phyloP scores from a whole-genome alignment of 2,888 invertebrate species.

The Hydroisotoma schaefferi region DNA sequence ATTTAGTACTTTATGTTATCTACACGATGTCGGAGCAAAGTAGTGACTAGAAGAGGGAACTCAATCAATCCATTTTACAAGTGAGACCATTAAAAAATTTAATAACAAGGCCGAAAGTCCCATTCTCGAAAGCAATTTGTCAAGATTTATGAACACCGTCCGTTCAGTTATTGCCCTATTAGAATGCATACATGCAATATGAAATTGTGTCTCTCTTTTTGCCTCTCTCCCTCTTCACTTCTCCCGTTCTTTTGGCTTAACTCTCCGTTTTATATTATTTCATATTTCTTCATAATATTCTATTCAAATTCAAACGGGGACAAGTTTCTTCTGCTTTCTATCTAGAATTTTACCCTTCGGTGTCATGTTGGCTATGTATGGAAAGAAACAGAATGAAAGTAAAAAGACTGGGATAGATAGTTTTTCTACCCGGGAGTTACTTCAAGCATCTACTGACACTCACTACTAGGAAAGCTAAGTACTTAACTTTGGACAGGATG shows the following conservation, averaged over 20 bases:
- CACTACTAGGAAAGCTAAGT: neutral
- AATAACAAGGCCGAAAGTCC: slow-evolving; percentile 48
- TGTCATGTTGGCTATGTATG: too few species aligned
- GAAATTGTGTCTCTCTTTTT: slow-evolving; percentile 1
- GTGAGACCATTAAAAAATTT: slow-evolving; percentile 49
- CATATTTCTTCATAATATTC: too few species aligned
- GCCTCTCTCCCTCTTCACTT: too few species aligned
- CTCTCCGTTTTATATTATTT: too few species aligned
- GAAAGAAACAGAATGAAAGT: too few species aligned
- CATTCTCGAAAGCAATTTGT: slow-evolving; percentile 49
- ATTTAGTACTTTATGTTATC: too few species aligned
- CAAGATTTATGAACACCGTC: slow-evolving; percentile 49
- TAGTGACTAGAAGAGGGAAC: too few species aligned
- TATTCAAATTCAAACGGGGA: slow-evolving; percentile 6
- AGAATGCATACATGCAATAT: neutral
- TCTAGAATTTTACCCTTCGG: neutral
- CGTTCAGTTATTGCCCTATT: slow-evolving; percentile 40
- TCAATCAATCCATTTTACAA: slow-evolving; percentile 49
- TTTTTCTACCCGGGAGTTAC: too few species aligned
- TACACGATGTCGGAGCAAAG: too few species aligned
- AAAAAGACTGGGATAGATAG: too few species aligned
- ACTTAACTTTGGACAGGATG: neutral
- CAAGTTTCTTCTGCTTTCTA: slow-evolving; percentile 16
- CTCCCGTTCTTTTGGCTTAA: too few species aligned
- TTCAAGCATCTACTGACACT: too few species aligned